Percentiles rank a stretch among this genome's conserved stretches.
These are phyloP conservation scores for Stenodema calcarata DNA, from an alignment of 2,888 invertebrate genomes.

Conservation along the genomic window DNA sequence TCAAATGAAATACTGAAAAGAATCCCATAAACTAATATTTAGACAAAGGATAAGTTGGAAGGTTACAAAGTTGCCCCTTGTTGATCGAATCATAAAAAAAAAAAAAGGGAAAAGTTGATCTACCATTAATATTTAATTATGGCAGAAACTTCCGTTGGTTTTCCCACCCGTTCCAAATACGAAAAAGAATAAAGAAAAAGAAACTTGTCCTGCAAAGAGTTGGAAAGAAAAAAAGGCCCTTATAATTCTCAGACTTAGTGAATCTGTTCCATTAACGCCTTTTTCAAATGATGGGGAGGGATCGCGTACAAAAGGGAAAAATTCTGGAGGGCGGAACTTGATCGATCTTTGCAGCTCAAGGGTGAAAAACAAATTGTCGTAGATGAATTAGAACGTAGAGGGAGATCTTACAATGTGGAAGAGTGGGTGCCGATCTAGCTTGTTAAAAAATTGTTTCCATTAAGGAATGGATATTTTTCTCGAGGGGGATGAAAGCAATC, in stretches of 20 bases:
- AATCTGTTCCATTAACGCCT: constrained; percentile 37
- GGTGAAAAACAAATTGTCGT: background rate
- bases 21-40: too few relatives aligned
- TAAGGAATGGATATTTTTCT: too few relatives aligned
- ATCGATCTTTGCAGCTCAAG: background rate
- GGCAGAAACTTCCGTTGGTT: background rate
- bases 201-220: background rate
- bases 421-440: too few relatives aligned
- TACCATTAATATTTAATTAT: background rate
- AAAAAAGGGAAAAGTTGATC: background rate
- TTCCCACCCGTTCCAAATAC: background rate
- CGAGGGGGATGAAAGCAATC: too few relatives aligned
- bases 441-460: too few relatives aligned
- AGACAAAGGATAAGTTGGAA: background rate
- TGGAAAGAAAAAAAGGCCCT: background rate
- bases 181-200: background rate
- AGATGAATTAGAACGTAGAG: background rate
- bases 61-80: background rate
- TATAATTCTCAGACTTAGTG: constrained; percentile 24
- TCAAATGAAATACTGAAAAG: too few relatives aligned
- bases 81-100: background rate
- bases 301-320: background rate
- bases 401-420: too few relatives aligned
- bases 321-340: background rate
- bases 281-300: background rate